These are phyloP conservation scores for Sceliomorpha sp. DNA, from an alignment of 2,888 invertebrate species.

Conservation along the genomic window DNA sequence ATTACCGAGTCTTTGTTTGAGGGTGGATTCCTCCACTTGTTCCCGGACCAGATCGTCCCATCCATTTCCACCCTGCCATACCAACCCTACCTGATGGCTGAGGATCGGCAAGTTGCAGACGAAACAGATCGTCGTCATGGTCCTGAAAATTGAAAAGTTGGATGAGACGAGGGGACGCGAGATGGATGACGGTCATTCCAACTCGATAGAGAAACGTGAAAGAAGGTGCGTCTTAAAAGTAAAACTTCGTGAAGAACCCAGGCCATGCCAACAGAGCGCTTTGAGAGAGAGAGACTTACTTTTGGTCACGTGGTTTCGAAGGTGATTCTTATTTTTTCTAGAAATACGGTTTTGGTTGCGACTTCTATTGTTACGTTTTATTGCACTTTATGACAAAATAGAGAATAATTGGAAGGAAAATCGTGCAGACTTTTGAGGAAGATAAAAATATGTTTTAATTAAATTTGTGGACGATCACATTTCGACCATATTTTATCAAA, in stretches of 20 bases:
- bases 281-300: constrained; percentile 57
- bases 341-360: too few relatives aligned
- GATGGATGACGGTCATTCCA: constrained; percentile 7
- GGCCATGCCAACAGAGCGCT: constrained; percentile 74
- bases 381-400: too few relatives aligned
- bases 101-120: constrained; percentile 97
- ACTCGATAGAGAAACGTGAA: constrained; percentile 58
- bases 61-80: constrained; percentile 96
- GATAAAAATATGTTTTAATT: too few relatives aligned
- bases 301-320: constrained; percentile 31
- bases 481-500: too few relatives aligned
- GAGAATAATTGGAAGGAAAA: too few relatives aligned
- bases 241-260: constrained; percentile 68
- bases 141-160: constrained; percentile 83
- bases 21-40: constrained; percentile 91
- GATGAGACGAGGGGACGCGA: background rate
- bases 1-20: constrained; percentile 91
- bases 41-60: constrained; percentile 96
- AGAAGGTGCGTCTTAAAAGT: constrained; percentile 68
- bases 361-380: too few relatives aligned
- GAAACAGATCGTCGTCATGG: constrained; percentile 96
- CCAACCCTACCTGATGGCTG: constrained; percentile 95
- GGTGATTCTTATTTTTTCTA: too few relatives aligned
- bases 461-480: too few relatives aligned
- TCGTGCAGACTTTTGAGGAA: too few relatives aligned